Base-by-base conservation (phyloP, 2,797 vertebrate species). In the Sphaeramia orbicularis region DNA sequence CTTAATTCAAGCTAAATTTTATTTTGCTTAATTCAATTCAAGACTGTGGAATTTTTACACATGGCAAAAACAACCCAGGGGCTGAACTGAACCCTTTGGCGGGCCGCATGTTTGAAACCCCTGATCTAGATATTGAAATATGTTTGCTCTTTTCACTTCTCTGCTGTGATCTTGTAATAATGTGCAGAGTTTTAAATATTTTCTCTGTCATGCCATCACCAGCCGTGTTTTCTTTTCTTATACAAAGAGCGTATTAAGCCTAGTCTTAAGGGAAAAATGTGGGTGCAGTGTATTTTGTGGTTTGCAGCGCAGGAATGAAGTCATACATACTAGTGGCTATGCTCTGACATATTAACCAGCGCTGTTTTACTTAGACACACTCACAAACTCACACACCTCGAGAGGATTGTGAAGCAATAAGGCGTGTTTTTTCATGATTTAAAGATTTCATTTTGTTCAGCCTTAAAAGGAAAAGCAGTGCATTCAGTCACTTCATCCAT, bases 281-380 rank as follows among this genome's bases (percentile, higher is more conserved):
- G 65, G 21, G 63, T 74, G 36, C 49, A 47, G 52, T 65, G 57
- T 67, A 57, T 80, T 76, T 65, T 69, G 71, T 48, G 74, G 71
- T 76, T 71, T 74, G 50, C 38, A 30, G 67, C 48, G 35, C 52
- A 64, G 40, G 14, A 36, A 41, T 67, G 66, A 79, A 75, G 54
- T 76, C 64, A 81, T 67, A 19, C 60, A 66, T 64, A 60, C 45
- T 70, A 14, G 60, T 13, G 40, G 41, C 65, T 48, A 0, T 41
- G 52, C 74, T 54, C 47, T 74, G 30, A 74, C 65, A 47, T 53
- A 38, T 55, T 40, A 55, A 10, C 40, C 27, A n/a, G 10, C 2
- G 21, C 12, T 43, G 7, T 77, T 65, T 72, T 14, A 42, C 40
- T 47, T 56, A n/a, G n/a, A n/a, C n/a, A 18, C 36, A 36, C 52